These are phyloP conservation scores for Stomatorhinus ivindoensis DNA, from an alignment of 2,113 vertebrate species.

Conservation along the genomic window DNA sequence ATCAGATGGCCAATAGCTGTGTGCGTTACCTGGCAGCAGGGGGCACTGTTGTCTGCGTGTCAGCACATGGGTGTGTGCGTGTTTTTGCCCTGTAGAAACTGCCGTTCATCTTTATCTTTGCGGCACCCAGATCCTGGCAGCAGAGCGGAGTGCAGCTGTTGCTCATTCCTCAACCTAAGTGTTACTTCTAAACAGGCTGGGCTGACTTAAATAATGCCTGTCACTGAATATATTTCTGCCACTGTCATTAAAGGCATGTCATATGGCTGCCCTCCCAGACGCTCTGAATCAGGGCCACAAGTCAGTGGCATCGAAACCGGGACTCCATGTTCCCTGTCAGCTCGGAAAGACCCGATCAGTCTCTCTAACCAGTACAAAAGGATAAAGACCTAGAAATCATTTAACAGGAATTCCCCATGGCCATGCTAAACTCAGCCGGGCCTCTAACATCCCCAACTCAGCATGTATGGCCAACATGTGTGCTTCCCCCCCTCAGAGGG, in stretches of 20 bases:
- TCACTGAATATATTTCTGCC: neutral
- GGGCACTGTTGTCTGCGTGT: conserved; percentile 9
- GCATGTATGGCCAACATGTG: no score
- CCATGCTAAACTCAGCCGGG: neutral
- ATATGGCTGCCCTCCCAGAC: neutral
- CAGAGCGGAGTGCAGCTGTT: neutral
- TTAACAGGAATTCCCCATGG: neutral
- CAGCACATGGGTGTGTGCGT: neutral
- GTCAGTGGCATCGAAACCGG: neutral
- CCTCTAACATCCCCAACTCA: neutral
- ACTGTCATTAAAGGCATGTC: neutral
- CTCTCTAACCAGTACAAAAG: neutral
- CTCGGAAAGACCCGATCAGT: neutral
- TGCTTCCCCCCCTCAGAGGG: neutral
- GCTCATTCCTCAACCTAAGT: neutral
- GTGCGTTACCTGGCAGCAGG: neutral
- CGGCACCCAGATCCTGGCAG: neutral
- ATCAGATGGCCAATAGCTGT: neutral
- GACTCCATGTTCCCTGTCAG: neutral
- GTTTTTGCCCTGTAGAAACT: neutral
- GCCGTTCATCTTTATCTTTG: neutral
- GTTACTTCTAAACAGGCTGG: neutral
- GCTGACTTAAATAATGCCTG: neutral
- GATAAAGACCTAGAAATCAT: neutral
- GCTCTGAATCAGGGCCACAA: neutral